Conservation (phyloP, 2,797 vertebrate genomes). For the Staurois parvus region DNA sequence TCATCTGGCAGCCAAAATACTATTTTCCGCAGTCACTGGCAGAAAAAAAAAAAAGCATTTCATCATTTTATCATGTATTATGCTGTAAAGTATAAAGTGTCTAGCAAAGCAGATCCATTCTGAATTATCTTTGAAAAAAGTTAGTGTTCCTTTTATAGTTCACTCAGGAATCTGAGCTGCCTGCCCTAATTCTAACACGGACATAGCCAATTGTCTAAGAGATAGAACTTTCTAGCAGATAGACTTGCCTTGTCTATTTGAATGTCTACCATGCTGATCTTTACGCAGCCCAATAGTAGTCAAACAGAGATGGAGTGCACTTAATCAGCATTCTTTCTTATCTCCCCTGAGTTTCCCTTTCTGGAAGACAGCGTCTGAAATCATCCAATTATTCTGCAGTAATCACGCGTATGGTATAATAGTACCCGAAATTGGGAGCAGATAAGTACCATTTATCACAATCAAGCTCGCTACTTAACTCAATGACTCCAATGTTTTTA, state of each 20-base stretch:
- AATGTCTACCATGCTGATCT: conserved; percentile 18
- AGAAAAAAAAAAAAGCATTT: conserved; percentile 2
- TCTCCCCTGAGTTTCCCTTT: conserved; percentile 55
- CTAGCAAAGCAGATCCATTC: conserved; percentile 20
- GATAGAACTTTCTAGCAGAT: conserved; percentile 28
- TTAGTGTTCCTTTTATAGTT: conserved; percentile 18
- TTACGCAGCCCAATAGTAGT: conserved; percentile 52
- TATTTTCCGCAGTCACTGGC: conserved; percentile 17
- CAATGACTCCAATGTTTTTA: conserved; percentile 57
- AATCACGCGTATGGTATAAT: conserved; percentile 58
- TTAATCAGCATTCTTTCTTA: conserved; percentile 54
- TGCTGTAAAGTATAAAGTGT: conserved; percentile 5
- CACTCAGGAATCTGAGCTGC: neutral
- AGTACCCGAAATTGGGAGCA: conserved; percentile 55
- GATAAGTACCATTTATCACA: conserved; percentile 59
- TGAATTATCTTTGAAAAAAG: conserved; percentile 13
- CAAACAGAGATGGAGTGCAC: conserved; percentile 56
- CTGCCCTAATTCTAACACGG: conserved; percentile 33
- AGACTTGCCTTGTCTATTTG: conserved; percentile 42
- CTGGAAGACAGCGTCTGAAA: conserved; percentile 57
- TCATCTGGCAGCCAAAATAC: neutral
- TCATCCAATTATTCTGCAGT: conserved; percentile 59
- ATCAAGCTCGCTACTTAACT: conserved; percentile 53
- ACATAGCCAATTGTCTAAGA: conserved; percentile 24
- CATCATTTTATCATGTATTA: conserved; percentile 29